Evolutionary conservation across 2,113 vertebrate species (phyloP).

Genomic region (Pluvialis apricaria): DNA sequence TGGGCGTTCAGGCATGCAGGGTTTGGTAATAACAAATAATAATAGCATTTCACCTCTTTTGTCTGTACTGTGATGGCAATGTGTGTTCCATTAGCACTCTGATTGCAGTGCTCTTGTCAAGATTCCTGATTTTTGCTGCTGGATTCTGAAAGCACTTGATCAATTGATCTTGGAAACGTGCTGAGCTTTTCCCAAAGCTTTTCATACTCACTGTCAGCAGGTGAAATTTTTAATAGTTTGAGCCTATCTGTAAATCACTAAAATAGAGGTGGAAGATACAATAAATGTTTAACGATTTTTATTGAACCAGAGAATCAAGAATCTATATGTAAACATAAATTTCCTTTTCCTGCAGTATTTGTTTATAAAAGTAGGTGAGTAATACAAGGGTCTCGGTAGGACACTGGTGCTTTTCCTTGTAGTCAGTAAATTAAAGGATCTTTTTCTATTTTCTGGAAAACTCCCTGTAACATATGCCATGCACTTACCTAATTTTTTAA

Average conservation of each 20-base stretch:
- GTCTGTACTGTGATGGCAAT: neutral
- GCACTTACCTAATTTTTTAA: neutral
- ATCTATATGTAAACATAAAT: neutral
- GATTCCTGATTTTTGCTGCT: neutral
- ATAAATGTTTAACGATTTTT: neutral
- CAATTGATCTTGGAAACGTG: neutral
- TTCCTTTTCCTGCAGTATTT: neutral
- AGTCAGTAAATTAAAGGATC: neutral
- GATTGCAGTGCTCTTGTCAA: neutral
- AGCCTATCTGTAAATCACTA: neutral
- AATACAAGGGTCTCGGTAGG: neutral
- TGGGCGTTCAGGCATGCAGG: neutral
- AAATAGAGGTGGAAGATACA: neutral
- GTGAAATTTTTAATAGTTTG: conserved; percentile 1
- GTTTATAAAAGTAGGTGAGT: neutral
- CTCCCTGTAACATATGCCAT: neutral
- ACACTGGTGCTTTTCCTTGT: neutral
- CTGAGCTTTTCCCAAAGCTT: neutral
- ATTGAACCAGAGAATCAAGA: neutral
- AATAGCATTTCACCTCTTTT: neutral
- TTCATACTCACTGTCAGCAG: neutral
- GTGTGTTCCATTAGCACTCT: neutral
- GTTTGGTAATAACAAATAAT: neutral
- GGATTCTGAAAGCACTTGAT: conserved; percentile 23
- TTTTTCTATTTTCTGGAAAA: neutral